Evolutionary conservation across 2,888 invertebrate species (phyloP).

Genomic region (Pterostichus niger): DNA sequence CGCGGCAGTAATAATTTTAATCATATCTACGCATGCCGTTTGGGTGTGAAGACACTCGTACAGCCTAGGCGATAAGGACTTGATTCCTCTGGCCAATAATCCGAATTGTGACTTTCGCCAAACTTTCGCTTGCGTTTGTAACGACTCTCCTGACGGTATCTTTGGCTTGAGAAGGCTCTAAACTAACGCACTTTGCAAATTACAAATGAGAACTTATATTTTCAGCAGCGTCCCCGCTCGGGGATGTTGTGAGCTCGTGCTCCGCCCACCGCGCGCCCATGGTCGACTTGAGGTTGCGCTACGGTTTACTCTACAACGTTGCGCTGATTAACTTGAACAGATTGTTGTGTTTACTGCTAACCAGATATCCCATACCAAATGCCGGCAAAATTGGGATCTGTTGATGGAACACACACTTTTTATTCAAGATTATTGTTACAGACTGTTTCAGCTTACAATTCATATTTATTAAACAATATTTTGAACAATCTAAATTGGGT

Average conservation of each 20-base stretch:
- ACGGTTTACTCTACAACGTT: constrained; percentile 72
- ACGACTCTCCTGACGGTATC: constrained; percentile 74
- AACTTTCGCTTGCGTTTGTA: constrained; percentile 73
- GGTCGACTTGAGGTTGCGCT: constrained; percentile 55
- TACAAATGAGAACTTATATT: constrained; percentile 77
- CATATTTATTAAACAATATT: too few species aligned
- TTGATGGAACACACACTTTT: neutral
- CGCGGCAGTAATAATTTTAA: constrained; percentile 76
- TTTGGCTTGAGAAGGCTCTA: constrained; percentile 74
- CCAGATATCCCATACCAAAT: constrained; percentile 25
- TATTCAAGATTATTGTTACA: neutral
- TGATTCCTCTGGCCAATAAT: constrained; percentile 74
- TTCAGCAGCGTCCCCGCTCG: constrained; percentile 70
- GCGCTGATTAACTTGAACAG: constrained; percentile 76
- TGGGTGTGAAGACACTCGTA: constrained; percentile 14
- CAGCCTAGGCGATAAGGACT: constrained; percentile 70
- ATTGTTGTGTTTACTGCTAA: constrained; percentile 61
- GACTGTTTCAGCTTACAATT: too few species aligned
- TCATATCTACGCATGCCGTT: constrained; percentile 71
- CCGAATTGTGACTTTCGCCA: constrained; percentile 76
- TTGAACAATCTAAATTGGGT: too few species aligned
- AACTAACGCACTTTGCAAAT: constrained; percentile 76
- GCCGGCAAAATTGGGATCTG: neutral
- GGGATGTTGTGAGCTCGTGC: neutral
- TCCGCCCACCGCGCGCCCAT: neutral